phyloP scores from a whole-genome alignment of 2,888 invertebrate species.

The Hirtodrosophila trivittata region DNA sequence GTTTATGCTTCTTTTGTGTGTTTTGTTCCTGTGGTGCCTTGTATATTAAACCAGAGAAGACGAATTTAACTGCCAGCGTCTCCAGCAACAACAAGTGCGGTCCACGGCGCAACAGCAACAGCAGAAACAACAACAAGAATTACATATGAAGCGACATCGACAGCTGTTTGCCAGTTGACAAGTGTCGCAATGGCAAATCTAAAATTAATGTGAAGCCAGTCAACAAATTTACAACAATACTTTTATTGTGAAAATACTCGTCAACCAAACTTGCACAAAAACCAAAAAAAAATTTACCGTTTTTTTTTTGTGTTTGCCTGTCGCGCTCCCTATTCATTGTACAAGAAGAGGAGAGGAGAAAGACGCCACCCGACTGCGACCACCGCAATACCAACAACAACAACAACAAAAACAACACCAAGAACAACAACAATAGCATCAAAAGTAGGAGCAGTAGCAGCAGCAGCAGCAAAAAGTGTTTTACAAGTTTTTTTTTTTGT shows the following conservation, averaged over 20 bases:
- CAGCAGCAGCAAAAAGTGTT: constrained; percentile 44
- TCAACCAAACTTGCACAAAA: constrained; percentile 4
- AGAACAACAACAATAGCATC: constrained; percentile 25
- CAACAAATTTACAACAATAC: constrained; percentile 27
- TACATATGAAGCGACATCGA: constrained; percentile 32
- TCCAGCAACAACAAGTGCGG: constrained; percentile 36
- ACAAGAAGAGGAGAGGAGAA: constrained; percentile 16
- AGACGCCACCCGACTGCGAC: constrained; percentile 30
- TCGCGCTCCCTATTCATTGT: constrained; percentile 6
- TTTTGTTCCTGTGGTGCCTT: constrained; percentile 26
- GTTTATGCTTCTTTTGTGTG: constrained; percentile 6
- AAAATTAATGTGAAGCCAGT: constrained; percentile 24
- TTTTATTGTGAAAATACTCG: constrained; percentile 23
- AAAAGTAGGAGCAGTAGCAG: constrained; percentile 13
- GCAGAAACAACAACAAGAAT: constrained; percentile 47
- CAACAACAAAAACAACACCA: constrained; percentile 20
- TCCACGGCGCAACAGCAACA: constrained; percentile 20
- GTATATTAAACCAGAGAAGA: constrained; percentile 16
- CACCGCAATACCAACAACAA: constrained; percentile 43
- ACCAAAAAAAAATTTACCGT: constrained; percentile 34
- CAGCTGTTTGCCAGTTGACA: constrained; percentile 67
- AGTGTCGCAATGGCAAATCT: constrained; percentile 25
- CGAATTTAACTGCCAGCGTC: constrained; percentile 26
- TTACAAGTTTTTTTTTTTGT: constrained; percentile 27
- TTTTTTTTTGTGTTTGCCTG: constrained; percentile 8